These are phyloP conservation scores for Microtus oregoni DNA, from an alignment of 2,113 vertebrate genomes.

Conservation along the genomic window DNA sequence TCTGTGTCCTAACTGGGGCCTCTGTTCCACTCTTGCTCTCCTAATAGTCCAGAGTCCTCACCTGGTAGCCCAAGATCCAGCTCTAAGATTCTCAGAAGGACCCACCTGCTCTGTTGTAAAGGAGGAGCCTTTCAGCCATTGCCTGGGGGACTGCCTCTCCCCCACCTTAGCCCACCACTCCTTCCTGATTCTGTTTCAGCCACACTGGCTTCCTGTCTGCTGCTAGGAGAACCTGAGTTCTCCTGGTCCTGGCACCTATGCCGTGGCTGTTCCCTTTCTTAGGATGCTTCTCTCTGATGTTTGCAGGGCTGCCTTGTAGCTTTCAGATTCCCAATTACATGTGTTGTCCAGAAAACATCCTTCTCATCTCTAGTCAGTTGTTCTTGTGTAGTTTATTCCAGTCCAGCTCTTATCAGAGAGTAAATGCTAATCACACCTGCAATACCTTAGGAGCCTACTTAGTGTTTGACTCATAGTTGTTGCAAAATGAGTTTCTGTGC, in stretches of 20 bases:
- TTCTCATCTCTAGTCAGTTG: not conserved
- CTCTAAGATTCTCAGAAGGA: not conserved
- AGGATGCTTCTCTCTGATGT: not conserved
- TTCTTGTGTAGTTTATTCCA: not conserved
- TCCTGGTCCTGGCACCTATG: too few relatives aligned
- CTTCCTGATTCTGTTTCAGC: not conserved
- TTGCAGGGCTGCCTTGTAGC: not conserved
- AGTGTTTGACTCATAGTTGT: too few relatives aligned
- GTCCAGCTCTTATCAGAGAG: not conserved
- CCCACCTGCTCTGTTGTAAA: not conserved
- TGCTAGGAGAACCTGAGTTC: too few relatives aligned
- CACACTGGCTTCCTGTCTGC: too few relatives aligned
- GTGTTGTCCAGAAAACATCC: not conserved
- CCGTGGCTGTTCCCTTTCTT: too few relatives aligned
- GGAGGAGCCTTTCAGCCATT: not conserved
- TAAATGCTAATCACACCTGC: too few relatives aligned
- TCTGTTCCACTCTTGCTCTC: not conserved
- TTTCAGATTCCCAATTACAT: not conserved
- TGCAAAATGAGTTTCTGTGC: not conserved
- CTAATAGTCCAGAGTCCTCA: not conserved
- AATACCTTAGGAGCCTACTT: too few relatives aligned
- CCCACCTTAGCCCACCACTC: not conserved
- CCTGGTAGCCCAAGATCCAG: not conserved
- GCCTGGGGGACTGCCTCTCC: not conserved
- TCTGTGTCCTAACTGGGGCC: not conserved